phyloP scores from a whole-genome alignment of 2,888 invertebrate species.

The Limnephilus rhombicus region DNA sequence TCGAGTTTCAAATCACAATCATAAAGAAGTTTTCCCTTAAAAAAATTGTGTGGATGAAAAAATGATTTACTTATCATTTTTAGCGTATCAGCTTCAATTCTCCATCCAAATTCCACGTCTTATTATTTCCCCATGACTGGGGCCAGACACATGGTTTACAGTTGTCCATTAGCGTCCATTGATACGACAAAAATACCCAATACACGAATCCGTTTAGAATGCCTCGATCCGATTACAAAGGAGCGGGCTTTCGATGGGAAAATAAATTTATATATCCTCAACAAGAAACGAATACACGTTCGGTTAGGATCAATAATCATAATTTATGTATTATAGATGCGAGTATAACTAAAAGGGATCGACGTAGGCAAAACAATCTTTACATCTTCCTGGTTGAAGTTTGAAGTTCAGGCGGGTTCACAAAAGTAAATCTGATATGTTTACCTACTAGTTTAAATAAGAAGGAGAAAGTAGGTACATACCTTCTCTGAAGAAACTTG shows the following conservation, averaged over 20 bases:
- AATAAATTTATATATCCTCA: not conserved
- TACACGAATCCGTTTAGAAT: slow-evolving; percentile 37
- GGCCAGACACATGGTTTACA: slow-evolving; percentile 8
- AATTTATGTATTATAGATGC: not conserved
- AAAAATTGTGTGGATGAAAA: too few species aligned
- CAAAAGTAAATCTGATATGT: not conserved
- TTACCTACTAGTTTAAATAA: too few species aligned
- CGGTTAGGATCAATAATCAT: not conserved
- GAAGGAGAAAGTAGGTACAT: too few species aligned
- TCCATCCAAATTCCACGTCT: not conserved
- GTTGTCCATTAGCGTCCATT: slow-evolving; percentile 51
- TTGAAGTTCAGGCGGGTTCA: not conserved
- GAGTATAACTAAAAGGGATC: too few species aligned
- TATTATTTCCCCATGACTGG: not conserved
- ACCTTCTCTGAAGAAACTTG: too few species aligned
- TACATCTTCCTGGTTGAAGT: not conserved
- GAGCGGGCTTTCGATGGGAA: not conserved
- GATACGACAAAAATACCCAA: slow-evolving; percentile 50
- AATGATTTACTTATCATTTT: too few species aligned
- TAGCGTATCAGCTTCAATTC: not conserved
- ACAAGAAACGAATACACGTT: not conserved
- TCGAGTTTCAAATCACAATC: too few species aligned
- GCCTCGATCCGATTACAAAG: slow-evolving; percentile 47
- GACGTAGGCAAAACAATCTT: not conserved
- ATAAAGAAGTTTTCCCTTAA: too few species aligned